These are phyloP conservation scores for Euglossa dilemma DNA, from an alignment of 1,140 invertebrate species.

Conservation along the genomic window DNA sequence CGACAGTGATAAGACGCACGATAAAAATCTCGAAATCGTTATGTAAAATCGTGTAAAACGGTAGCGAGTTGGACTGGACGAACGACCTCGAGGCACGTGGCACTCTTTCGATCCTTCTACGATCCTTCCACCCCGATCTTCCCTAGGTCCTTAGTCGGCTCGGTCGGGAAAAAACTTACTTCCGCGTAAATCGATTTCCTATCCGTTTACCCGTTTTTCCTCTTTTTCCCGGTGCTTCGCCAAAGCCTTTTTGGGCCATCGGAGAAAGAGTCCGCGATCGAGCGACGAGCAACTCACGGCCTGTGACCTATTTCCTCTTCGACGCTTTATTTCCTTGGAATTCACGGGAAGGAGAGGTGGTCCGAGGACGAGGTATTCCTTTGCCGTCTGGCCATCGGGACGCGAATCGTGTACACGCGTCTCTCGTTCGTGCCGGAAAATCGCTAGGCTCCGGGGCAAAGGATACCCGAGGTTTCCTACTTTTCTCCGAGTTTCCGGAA, in stretches of 20 bases:
- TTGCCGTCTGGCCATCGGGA: no score
- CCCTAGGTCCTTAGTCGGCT: no score
- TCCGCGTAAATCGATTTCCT: conserved; percentile 15
- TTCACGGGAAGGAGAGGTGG: not conserved
- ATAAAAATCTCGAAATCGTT: not conserved
- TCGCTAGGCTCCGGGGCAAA: no score
- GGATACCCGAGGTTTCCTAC: no score
- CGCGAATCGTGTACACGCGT: no score
- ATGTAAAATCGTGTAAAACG: not conserved
- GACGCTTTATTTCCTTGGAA: not conserved
- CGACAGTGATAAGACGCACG: not conserved
- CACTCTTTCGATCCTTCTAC: no score
- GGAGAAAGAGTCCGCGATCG: not conserved
- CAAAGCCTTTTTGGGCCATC: not conserved
- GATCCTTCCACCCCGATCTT: no score
- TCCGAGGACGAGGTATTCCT: no score
- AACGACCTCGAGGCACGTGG: not conserved
- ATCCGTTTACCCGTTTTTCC: not conserved
- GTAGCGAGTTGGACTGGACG: not conserved
- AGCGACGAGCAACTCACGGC: not conserved
- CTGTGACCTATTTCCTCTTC: not conserved
- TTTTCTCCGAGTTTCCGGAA: no score
- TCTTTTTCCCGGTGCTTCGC: not conserved
- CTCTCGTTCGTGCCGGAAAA: no score
- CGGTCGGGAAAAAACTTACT: not conserved